Evolutionary conservation across 2,113 vertebrate species (phyloP), one percentile per base, ranked within the genome.

Genomic region (Perca flavescens): DNA sequence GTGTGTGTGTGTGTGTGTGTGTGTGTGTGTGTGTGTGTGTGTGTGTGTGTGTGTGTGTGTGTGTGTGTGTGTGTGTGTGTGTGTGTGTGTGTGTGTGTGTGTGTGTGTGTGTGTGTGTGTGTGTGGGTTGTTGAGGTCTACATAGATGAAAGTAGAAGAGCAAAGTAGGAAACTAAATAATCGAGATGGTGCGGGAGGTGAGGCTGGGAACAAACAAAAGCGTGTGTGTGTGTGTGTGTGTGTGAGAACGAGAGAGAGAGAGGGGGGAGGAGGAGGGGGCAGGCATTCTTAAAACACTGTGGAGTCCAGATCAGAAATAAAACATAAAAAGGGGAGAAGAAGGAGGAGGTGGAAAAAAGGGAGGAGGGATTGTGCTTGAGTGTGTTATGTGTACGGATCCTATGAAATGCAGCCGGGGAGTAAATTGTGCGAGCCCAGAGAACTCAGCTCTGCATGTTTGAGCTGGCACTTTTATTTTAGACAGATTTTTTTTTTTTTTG

Each of bases 221-320:
- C 25, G 25, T 25, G 25, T 25, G 25, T 52, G 49, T 66, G 83
- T 28, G 25, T 25, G 25, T 25, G 25, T 25, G 25, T 52, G 49
- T 66, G 83, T 28, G 61, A 16, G 49, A 1, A 21, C 11, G 80
- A 36, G 61, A 16, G 49, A 1, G 22, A 14, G 36, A n/a, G 67
- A 3, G 66, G 84, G 86, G 88, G 87, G 74, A 3, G 66, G 84
- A 84, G 88, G 88, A 3, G 66, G 84, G 86, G 88, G 88, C 77
- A 86, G 92, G 84, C 84, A 74, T 86, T 90, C 84, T 92, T 86
- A 90, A 92, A 93, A 93, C 90, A 87, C 88, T 79, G 85, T 86
- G 85, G 88, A 91, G 93, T 92, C 92, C 90, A 93, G 85, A 94
- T 93, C 88, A 89, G 88, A 94, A 95, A 94, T 94, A 93, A 92